These are phyloP conservation scores for Xanthia icteritia DNA, from an alignment of 2,888 invertebrate species.

Conservation along the genomic window DNA sequence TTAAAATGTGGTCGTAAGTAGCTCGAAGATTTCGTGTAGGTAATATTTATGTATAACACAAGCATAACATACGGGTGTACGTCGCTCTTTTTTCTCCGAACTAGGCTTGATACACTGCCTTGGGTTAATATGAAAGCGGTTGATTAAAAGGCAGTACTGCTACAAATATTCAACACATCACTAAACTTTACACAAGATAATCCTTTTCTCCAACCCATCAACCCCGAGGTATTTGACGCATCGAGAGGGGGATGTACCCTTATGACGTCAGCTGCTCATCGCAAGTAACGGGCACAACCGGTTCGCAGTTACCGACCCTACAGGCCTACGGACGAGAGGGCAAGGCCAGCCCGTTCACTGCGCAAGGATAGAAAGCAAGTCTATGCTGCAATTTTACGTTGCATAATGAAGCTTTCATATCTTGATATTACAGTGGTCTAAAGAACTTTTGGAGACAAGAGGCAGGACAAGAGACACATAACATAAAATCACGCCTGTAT, in stretches of 20 bases:
- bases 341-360: constrained; percentile 69
- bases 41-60: background rate
- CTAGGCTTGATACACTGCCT: background rate
- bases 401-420: constrained; percentile 60
- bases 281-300: constrained; percentile 67
- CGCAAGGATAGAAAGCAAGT: constrained; percentile 59
- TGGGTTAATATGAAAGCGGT: background rate
- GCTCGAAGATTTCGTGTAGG: background rate
- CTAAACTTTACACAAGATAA: constrained; percentile 7
- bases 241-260: constrained; percentile 52
- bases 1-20: background rate
- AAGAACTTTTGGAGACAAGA: background rate
- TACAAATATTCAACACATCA: constrained; percentile 21
- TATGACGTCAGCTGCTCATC: constrained; percentile 64
- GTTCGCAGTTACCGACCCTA: constrained; percentile 65
- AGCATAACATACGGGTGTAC: background rate
- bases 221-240: constrained; percentile 46
- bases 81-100: background rate
- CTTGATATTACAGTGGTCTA: constrained; percentile 15
- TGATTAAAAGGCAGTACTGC: background rate
- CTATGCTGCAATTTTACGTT: constrained; percentile 55
- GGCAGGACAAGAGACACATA: too few species aligned
- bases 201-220: constrained; percentile 39
- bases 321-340: constrained; percentile 58
- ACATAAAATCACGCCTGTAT: background rate